Evolutionary conservation across 2,888 invertebrate species (phyloP), one percentile per base, ranked within the genome.

Genomic region (Slavum lentiscoides): DNA sequence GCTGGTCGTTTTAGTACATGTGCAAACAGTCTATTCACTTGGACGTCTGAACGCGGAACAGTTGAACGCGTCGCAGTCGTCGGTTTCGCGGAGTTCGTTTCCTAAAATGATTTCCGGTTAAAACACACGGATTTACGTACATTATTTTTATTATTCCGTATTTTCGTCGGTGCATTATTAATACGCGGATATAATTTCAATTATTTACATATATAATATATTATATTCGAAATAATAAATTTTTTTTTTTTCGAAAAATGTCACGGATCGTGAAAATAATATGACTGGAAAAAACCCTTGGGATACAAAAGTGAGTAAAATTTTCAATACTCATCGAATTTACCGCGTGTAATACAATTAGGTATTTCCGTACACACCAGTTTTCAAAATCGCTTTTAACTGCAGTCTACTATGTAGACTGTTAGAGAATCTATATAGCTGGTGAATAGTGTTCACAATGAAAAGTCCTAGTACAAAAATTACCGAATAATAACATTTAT

Each of bases 221-320:
- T 39, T 30, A 61, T 21, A 43, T 67, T 49, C 39, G 17, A 66
- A 49, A 61, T 69, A 7, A 76, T 6, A 61, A 69, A 37, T 17
- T n/a, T 68, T 69, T 3, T 37, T 61, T 13, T 69, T 3, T 37
- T 61, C 7, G 53, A 77, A 77, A 77, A 17, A 77, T 69, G 69
- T 53, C 37, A 77, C 61, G 17, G 7, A 77, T 53, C 21, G 17
- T 58, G 37, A 61, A 37, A 43, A 43, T 53, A 70, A 80, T n/a
- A 80, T 80, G 77, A 80, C 77, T 19, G 70, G 77, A 80, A 80
- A 80, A 64, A 80, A 80, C 64, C 77, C 53, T 21, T 80, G 77
- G 77, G 77, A 80, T 70, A 80, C 77, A 19, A 80, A 80, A 55
- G 77, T 80, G n/a, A 77, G 70, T 70, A 23, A 37, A 43, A 4